These are phyloP conservation scores for Parapsyche elsis DNA, from an alignment of 1,140 invertebrate species.

Conservation along the genomic window DNA sequence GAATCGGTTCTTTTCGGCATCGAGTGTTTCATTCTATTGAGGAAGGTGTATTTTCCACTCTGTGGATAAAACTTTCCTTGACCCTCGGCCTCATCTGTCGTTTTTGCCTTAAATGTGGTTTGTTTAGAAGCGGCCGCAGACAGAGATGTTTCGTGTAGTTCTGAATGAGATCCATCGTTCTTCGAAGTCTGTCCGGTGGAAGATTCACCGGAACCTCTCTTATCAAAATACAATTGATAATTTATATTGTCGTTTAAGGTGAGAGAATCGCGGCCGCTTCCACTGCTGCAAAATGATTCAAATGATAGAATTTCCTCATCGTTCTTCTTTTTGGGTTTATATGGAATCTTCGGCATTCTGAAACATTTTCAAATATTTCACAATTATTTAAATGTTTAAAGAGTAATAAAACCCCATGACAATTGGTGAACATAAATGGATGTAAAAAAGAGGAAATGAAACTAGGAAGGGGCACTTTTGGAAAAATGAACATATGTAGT, in stretches of 20 bases:
- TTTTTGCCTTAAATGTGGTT: constrained; percentile 8
- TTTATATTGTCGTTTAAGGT: constrained; percentile 67
- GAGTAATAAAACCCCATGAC: too few relatives aligned
- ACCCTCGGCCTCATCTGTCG: constrained; percentile 58
- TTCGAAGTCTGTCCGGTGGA: constrained; percentile 62
- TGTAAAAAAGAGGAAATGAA: too few relatives aligned
- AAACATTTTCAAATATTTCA: too few relatives aligned
- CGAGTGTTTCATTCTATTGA: constrained; percentile 53
- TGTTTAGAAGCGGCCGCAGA: constrained; percentile 58
- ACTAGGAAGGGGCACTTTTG: too few relatives aligned
- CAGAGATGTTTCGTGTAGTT: constrained; percentile 63
- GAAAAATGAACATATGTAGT: too few relatives aligned
- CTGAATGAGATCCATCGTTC: constrained; percentile 57
- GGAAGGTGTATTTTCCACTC: constrained; percentile 53
- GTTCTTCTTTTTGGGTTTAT: constrained; percentile 63
- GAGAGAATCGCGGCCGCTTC: constrained; percentile 64
- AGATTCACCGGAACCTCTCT: constrained; percentile 60
- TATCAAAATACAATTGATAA: constrained; percentile 65
- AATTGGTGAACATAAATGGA: too few relatives aligned
- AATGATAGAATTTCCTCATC: constrained; percentile 69
- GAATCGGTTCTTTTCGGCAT: constrained; percentile 50
- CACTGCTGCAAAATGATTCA: constrained; percentile 67
- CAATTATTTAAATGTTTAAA: too few relatives aligned
- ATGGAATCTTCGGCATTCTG: constrained; percentile 66
- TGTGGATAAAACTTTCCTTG: constrained; percentile 57